phyloP scores from a whole-genome alignment of 1,140 invertebrate species.

The Aphaenogaster floridana region DNA sequence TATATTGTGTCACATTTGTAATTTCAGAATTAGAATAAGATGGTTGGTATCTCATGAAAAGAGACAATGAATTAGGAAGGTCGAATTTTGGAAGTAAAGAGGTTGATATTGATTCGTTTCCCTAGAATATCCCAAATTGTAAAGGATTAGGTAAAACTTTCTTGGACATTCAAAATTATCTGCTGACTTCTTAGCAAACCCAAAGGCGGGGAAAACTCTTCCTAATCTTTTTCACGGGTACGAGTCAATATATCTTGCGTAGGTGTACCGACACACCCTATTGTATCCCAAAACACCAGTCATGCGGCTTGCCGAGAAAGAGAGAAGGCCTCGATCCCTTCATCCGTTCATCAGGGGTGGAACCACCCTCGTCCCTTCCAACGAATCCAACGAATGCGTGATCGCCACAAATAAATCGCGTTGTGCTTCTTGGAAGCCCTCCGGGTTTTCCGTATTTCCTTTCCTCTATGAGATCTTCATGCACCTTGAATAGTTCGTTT shows the following conservation, averaged over 20 bases:
- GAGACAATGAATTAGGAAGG: not conserved
- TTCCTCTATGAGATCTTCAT: conserved; percentile 39
- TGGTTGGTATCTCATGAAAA: not conserved
- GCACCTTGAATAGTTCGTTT: not conserved
- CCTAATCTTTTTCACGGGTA: conserved; percentile 3
- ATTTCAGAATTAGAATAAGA: not conserved
- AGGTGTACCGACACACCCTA: conserved; percentile 68
- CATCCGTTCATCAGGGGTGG: conserved; percentile 77
- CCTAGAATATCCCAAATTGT: not conserved
- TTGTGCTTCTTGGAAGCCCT: not conserved
- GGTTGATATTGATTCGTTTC: not conserved
- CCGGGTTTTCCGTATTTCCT: conserved; percentile 40
- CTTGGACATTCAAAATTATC: not conserved
- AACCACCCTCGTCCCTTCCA: conserved; percentile 75
- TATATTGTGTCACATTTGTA: not conserved
- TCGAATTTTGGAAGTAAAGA: not conserved
- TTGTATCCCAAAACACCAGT: conserved; percentile 74
- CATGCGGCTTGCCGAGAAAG: conserved; percentile 72
- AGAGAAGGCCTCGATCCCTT: conserved; percentile 76
- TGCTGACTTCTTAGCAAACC: not conserved
- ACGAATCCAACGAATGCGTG: conserved; percentile 76
- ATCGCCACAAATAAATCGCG: conserved; percentile 71
- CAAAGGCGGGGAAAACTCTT: not conserved
- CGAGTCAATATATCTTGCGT: conserved; percentile 17
- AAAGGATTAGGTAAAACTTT: not conserved